Evolutionary conservation across 2,113 vertebrate species (phyloP), one percentile per base, ranked within the genome.

Genomic region (Rhodinocichla rosea): DNA sequence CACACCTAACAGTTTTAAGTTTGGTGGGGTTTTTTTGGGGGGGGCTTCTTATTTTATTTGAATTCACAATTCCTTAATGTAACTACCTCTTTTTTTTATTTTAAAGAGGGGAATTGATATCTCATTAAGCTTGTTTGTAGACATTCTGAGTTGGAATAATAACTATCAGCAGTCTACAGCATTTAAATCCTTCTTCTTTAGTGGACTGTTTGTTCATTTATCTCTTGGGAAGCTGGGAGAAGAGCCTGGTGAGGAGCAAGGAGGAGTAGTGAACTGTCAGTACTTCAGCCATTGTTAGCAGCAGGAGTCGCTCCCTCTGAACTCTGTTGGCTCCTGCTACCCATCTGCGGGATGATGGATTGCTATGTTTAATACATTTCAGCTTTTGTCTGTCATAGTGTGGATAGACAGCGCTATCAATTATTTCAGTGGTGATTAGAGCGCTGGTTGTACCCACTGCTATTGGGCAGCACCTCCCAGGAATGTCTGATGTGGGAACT

Each of bases 351-450:
- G 93, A 98, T 98, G 98, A 98, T 98, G 98, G 98, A 98, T 98
- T 98, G 98, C 98, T 98, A 93, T 98, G 98, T 98, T 98, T 98
- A 98, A 98, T 98, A 98, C 97, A 98, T 98, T 98, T 98, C 98
- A 98, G 98, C 98, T 98, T 98, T 98, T 98, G 98, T 98, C 98
- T 98, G 98, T 98, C 98, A 97, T 98, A 98, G 98, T 97, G 96
- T 90, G 97, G 98, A 98, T 97, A 98, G 98, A 98, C 98, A 98
- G 97, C 85, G 67, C 97, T 98, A 98, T 98, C 98, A 98, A 94
- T 97, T 98, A 97, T 98, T 97, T 98, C 98, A 98, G 27, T 96
- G 83, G 97, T 95, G 98, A 98, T 98, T 98, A 98, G 97, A 96
- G 95, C 18, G 37, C 92, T 82, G 73, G 95, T 97, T 96, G 95